Base-by-base conservation (phyloP, 2,797 vertebrate genomes). In the Sphenodon punctatus region DNA sequence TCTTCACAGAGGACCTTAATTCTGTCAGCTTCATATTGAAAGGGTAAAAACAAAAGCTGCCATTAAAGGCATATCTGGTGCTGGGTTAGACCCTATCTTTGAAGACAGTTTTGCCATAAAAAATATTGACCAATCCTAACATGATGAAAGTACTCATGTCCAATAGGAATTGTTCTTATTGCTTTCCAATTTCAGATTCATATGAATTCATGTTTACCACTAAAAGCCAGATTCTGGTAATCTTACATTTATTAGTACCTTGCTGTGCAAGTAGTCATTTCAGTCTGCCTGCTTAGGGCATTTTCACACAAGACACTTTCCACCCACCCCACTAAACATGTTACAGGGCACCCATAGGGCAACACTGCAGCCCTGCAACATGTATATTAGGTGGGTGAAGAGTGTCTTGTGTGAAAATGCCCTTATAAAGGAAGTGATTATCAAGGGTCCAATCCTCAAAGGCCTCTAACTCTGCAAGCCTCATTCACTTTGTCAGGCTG, bases 41-140 rank as follows among this genome's bases (percentile, higher is more conserved):
- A 87, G 53, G 39, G 75, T 67, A 75, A 90, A 90, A 82, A 67
- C 71, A 87, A 86, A 90, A 74, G 75, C 16, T 87, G 46, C 23
- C 73, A 16, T 38, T 23, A 20, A 41, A 68, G 20, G 78, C 17
- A 19, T 64, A 23, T 61, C 32, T 66, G 48, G 87, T 88, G 42
- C 55, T 1, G 15, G 38, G 7, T 30, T n/a, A 38, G 41, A 43
- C 51, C 22, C 49, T 64, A 17, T 61, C 51, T 61, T 22, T 34
- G 46, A 64, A 42, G 23, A 61, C 15, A 17, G 8, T 66, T 2
- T 19, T 49, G 60, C 7, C 53, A 85, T 63, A 49, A 13, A 30
- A 36, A 83, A 38, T 76, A 9, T 4, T 66, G 14, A 46, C 9
- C 4, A 46, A 0, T 8, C 38, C 30, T 43, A 32, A 2, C 17